Evolutionary conservation across 2,888 invertebrate genomes (phyloP).

Genomic region (Drosophila helvetica): DNA sequence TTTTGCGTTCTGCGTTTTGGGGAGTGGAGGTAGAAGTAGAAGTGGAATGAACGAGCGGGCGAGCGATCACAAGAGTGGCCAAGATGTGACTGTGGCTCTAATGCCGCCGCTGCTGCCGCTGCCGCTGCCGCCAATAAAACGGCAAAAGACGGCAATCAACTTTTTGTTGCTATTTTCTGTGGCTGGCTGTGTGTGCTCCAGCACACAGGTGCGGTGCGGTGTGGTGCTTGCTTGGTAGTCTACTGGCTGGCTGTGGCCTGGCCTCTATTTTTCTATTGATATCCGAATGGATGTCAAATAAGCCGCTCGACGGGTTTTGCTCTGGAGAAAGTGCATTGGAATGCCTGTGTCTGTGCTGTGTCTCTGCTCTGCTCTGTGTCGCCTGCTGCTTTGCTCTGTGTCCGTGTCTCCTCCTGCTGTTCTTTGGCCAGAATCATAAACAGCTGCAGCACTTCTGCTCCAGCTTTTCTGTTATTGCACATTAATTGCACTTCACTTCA

Average conservation of each 20-base stretch:
- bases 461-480: not conserved
- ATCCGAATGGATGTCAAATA: slow-evolving; percentile 74
- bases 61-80: slow-evolving; percentile 62
- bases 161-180: slow-evolving; percentile 40
- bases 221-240: slow-evolving; percentile 10
- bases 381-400: slow-evolving; percentile 19
- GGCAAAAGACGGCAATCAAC: slow-evolving; percentile 61
- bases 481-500: not conserved
- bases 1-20: slow-evolving; percentile 10
- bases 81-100: slow-evolving; percentile 65
- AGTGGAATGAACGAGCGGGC: slow-evolving; percentile 37
- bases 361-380: slow-evolving; percentile 2
- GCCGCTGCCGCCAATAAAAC: slow-evolving; percentile 54
- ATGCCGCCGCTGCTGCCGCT: slow-evolving; percentile 23
- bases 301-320: slow-evolving; percentile 51
- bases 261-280: slow-evolving; percentile 74
- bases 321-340: slow-evolving; percentile 74
- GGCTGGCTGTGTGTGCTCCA: slow-evolving; percentile 1
- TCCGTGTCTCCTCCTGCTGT: not conserved
- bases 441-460: not conserved
- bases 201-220: slow-evolving; percentile 60
- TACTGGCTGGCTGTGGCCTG: slow-evolving; percentile 34
- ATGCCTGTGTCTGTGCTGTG: slow-evolving; percentile 37
- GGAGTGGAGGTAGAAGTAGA: not conserved
- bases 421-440: not conserved